A percentile compares a stretch with the other conserved stretches of the same genome.
phyloP scores from a whole-genome alignment of 1,140 invertebrate species.

The Drosophila truncata region DNA sequence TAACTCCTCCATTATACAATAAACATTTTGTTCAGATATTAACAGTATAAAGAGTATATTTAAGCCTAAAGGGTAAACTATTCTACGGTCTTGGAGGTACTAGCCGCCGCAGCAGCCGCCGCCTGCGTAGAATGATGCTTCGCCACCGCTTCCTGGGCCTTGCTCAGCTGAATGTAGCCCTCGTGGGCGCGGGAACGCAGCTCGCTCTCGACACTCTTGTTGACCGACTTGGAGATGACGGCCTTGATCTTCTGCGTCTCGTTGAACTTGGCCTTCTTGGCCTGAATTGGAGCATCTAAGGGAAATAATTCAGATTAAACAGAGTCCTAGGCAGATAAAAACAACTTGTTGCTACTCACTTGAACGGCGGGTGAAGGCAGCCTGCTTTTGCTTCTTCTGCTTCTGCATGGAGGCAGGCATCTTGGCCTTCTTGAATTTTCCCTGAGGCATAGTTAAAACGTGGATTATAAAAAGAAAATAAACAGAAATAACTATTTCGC shows the following conservation, averaged over 20 bases:
- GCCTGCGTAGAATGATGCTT: constrained; percentile 75
- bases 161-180: constrained; percentile 86
- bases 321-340: neutral
- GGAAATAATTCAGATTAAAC: neutral
- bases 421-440: constrained; percentile 88
- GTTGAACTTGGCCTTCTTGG: constrained; percentile 87
- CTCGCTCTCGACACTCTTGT: constrained; percentile 88
- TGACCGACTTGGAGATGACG: constrained; percentile 88
- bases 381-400: constrained; percentile 86
- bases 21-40: constrained; percentile 6
- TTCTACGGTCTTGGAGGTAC: constrained; percentile 38
- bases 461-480: neutral
- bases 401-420: constrained; percentile 85
- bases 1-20: neutral
- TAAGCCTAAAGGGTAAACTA: constrained; percentile 18
- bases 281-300: constrained; percentile 87
- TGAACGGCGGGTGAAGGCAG: constrained; percentile 86
- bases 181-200: constrained; percentile 87
- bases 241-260: constrained; percentile 88
- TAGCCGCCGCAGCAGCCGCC: constrained; percentile 60
- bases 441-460: constrained; percentile 87
- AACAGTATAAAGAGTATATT: constrained; percentile 6
- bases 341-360: constrained; percentile 75
- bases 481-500: neutral
- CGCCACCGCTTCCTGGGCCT: constrained; percentile 86